Evolutionary conservation across 2,888 invertebrate genomes (phyloP).

Genomic region (Stegophylla sp.): DNA sequence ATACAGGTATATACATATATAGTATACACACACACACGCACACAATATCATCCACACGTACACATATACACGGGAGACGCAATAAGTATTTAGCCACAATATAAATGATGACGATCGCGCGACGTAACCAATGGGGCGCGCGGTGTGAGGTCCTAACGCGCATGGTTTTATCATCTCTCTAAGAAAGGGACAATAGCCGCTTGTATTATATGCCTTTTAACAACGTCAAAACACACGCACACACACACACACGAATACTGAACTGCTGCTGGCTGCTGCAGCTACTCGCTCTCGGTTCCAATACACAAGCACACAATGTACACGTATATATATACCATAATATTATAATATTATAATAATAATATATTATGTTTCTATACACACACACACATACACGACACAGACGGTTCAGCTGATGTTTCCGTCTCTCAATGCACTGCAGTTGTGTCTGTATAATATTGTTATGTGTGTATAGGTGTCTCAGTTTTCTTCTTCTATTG

Average conservation of each 20-base stretch:
- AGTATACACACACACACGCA: neutral
- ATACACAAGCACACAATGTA: neutral
- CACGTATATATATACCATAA: neutral
- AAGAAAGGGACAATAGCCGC: conserved; percentile 50
- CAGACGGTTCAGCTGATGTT: neutral
- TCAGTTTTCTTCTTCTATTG: no score
- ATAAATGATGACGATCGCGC: conserved; percentile 20
- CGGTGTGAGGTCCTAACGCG: conserved; percentile 23
- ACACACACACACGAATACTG: neutral
- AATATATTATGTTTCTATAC: conserved; percentile 18
- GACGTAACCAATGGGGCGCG: conserved; percentile 39
- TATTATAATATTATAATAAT: neutral
- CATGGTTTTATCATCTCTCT: conserved; percentile 25
- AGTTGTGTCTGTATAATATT: no score
- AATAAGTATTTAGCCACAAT: conserved; percentile 48
- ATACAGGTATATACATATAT: neutral
- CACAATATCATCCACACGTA: neutral
- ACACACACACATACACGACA: neutral
- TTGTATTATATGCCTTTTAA: conserved; percentile 57
- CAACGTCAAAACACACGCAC: conserved; percentile 56
- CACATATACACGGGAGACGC: no score
- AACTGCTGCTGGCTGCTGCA: neutral
- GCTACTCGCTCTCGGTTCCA: neutral
- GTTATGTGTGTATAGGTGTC: no score
- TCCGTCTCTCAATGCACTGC: neutral